Evolutionary conservation across 2,797 vertebrate genomes (phyloP), one percentile per base, ranked within the genome.

Genomic region (Lithobates pipiens): DNA sequence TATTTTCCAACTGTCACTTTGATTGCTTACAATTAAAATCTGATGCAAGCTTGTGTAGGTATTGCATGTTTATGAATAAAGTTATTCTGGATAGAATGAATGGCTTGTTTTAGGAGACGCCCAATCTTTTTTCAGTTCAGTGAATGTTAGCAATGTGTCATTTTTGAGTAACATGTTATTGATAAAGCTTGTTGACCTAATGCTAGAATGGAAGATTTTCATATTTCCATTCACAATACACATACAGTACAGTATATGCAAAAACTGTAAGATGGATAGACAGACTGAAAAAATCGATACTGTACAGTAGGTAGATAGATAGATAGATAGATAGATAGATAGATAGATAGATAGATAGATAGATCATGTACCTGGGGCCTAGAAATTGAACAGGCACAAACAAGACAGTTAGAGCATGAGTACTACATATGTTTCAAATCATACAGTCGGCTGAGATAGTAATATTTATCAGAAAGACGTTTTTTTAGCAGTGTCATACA

Each of bases 1-100:
- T 65, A 73, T 57, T 79, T 79, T 74, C n/a, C 78, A 78, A 13
- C 69, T 74, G 68, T 29, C 83, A 74, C 25, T 23, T 44, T 46
- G 32, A 79, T 65, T 29, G 34, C n/a, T 29, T 80, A 54, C 61
- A 75, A 75, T 54, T 50, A 25, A 67, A 32, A 50, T 80, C 77
- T 85, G 84, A 85, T 85, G 84, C 84, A 85, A 85, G 61, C 25
- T 74, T 67, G 36, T 50, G 27, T 71, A 57, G 50, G 16, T n/a
- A 25, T 85, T 85, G 44, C 84, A n/a, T 46, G 63, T 63, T 44
- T 65, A 9, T 34, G 42, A 50, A 78, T 63, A 65, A 79, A 79
- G 36, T 9, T 27, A 23, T 25, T 44, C 11, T 46, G 21, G 29
- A 21, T 57, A n/a, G 36, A 57, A 67, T 85, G 67, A 79, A 70